A percentile compares a stretch with the other conserved stretches of the same genome.
These are phyloP conservation scores for Phyllostomus hastatus DNA, from an alignment of 2,113 vertebrate species.

Conservation along the genomic window DNA sequence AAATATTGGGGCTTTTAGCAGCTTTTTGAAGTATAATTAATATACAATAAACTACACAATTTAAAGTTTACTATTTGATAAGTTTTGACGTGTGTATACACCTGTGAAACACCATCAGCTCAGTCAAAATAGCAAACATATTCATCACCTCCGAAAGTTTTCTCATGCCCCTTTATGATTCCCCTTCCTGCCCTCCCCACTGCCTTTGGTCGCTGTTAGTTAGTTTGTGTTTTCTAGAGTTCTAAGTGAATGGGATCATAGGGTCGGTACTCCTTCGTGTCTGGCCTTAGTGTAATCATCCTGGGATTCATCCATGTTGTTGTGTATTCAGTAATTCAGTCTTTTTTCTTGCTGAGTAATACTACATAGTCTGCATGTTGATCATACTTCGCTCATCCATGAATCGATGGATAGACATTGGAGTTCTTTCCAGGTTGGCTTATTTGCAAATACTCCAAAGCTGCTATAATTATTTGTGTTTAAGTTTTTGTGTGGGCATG, in stretches of 20 bases:
- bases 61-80: neutral
- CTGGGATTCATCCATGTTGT: neutral
- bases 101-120: neutral
- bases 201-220: neutral
- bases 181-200: neutral
- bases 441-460: neutral
- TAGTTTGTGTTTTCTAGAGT: neutral
- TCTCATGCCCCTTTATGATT: neutral
- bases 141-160: neutral
- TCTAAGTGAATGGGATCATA: neutral
- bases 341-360: neutral
- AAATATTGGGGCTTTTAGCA: neutral
- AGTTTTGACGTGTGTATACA: neutral
- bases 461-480: neutral
- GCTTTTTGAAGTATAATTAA: neutral
- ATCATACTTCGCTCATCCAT: neutral
- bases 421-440: neutral
- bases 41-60: neutral
- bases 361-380: neutral
- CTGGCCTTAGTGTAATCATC: neutral
- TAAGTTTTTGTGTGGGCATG: neutral
- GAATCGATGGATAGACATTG: neutral
- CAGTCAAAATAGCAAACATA: neutral
- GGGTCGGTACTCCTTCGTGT: neutral
- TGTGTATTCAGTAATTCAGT: neutral